Conservation (phyloP, 1,140 invertebrate genomes). For the Macrosteles quadrilineatus region DNA sequence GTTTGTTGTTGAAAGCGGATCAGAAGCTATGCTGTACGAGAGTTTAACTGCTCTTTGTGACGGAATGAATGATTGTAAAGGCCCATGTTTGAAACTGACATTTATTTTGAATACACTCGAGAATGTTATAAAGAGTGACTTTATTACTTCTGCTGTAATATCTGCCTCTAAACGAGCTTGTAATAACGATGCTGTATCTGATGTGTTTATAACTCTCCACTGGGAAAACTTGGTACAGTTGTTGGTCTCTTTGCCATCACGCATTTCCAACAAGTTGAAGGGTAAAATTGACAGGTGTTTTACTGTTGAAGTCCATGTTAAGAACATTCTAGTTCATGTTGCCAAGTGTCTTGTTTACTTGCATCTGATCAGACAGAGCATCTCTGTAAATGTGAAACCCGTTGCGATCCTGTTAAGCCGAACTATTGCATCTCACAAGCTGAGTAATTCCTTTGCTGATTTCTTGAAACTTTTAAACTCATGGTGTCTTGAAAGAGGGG, state of each 20-base stretch:
- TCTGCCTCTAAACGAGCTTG: conserved; percentile 40
- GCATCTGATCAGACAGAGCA: conserved; percentile 49
- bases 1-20: conserved; percentile 53
- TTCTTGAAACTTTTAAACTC: conserved; percentile 49
- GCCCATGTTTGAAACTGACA: conserved; percentile 33
- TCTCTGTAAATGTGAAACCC: conserved; percentile 51
- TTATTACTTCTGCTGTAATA: conserved; percentile 53
- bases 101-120: conserved; percentile 52
- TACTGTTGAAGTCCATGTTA: conserved; percentile 57
- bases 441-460: conserved; percentile 47
- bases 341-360: conserved; percentile 59
- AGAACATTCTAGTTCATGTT: conserved; percentile 61
- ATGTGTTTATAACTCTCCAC: conserved; percentile 37
- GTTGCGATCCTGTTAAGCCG: conserved; percentile 62
- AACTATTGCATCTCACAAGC: conserved; percentile 57
- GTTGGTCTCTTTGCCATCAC: conserved; percentile 63
- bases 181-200: conserved; percentile 4
- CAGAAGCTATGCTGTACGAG: conserved; percentile 54
- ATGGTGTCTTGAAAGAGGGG: conserved; percentile 23
- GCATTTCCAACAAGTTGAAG: conserved; percentile 65
- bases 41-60: conserved; percentile 52
- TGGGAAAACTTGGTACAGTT: conserved; percentile 62
- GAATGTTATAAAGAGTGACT: conserved; percentile 58
- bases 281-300: conserved; percentile 59
- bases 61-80: conserved; percentile 50